A percentile compares a stretch with the other conserved stretches of the same genome.
phyloP scores from a whole-genome alignment of 2,888 invertebrate species.

The Limnephilus marmoratus region DNA sequence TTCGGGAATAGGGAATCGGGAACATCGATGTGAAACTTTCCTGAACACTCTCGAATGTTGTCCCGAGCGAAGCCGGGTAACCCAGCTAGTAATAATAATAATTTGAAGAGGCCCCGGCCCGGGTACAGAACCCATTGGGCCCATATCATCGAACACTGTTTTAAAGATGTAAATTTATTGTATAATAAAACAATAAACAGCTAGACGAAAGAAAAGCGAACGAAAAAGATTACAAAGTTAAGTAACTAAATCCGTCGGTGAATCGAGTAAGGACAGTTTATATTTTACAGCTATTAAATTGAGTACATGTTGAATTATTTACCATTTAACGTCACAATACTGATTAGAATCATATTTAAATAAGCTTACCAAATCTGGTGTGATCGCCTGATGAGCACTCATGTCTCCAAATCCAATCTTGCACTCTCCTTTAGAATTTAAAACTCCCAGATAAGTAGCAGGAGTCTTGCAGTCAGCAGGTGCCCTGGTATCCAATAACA shows the following conservation, averaged over 20 bases:
- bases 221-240: neutral
- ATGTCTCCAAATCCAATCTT: slow-evolving; percentile 90
- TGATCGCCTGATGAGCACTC: slow-evolving; percentile 85
- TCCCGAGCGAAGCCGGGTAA: too few species aligned
- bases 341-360: neutral
- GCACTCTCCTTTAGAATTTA: slow-evolving; percentile 87
- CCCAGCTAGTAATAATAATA: too few species aligned
- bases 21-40: too few species aligned
- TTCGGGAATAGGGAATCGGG: too few species aligned
- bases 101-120: too few species aligned
- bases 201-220: neutral
- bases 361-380: slow-evolving; percentile 79
- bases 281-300: too few species aligned
- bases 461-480: slow-evolving; percentile 81
- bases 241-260: neutral
- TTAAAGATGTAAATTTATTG: too few species aligned
- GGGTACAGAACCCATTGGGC: too few species aligned
- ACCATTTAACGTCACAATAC: neutral
- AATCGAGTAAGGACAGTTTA: neutral
- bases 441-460: slow-evolving; percentile 82
- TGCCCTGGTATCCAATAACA: slow-evolving; percentile 70
- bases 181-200: neutral
- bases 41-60: too few species aligned
- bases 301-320: too few species aligned
- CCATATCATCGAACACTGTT: too few species aligned